Evolutionary conservation across 2,797 vertebrate species (phyloP).

Genomic region (Diplodus sargus): DNA sequence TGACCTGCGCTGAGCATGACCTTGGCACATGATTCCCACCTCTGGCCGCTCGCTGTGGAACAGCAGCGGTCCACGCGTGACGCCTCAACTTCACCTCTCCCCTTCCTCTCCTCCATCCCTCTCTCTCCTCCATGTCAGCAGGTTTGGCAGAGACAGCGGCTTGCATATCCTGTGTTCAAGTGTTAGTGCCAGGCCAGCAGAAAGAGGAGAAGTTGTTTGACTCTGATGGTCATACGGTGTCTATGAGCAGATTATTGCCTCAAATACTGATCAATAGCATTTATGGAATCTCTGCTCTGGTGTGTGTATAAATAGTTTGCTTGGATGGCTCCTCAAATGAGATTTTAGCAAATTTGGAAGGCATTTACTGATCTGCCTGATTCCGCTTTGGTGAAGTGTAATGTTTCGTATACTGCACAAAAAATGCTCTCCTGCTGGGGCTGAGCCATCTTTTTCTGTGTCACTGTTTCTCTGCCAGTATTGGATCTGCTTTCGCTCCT

Average conservation of each 20-base stretch:
- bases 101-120: slow-evolving; percentile 23
- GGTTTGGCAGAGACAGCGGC: slow-evolving; percentile 68
- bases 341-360: slow-evolving; percentile 7
- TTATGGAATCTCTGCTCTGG: slow-evolving; percentile 40
- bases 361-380: slow-evolving; percentile 4
- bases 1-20: slow-evolving; percentile 48
- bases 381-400: slow-evolving; percentile 10
- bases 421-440: slow-evolving; percentile 1
- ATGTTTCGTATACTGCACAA: neutral
- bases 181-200: slow-evolving; percentile 79
- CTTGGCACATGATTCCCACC: slow-evolving; percentile 62
- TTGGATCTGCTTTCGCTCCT: slow-evolving; percentile 22
- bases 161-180: slow-evolving; percentile 77
- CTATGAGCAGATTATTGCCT: slow-evolving; percentile 64
- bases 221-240: slow-evolving; percentile 51
- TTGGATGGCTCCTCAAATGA: slow-evolving; percentile 11
- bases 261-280: slow-evolving; percentile 59
- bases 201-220: slow-evolving; percentile 79
- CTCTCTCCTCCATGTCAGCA: slow-evolving; percentile 73
- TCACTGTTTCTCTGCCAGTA: slow-evolving; percentile 39
- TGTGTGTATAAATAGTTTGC: slow-evolving; percentile 16
- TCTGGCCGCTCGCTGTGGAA: slow-evolving; percentile 51
- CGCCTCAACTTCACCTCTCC: slow-evolving; percentile 41
- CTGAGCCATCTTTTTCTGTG: slow-evolving; percentile 15
- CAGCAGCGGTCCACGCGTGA: slow-evolving; percentile 64